Percentiles rank a stretch among this genome's conserved stretches.
Conservation (phyloP, 2,113 vertebrate species). For the Toxostoma redivivum region DNA sequence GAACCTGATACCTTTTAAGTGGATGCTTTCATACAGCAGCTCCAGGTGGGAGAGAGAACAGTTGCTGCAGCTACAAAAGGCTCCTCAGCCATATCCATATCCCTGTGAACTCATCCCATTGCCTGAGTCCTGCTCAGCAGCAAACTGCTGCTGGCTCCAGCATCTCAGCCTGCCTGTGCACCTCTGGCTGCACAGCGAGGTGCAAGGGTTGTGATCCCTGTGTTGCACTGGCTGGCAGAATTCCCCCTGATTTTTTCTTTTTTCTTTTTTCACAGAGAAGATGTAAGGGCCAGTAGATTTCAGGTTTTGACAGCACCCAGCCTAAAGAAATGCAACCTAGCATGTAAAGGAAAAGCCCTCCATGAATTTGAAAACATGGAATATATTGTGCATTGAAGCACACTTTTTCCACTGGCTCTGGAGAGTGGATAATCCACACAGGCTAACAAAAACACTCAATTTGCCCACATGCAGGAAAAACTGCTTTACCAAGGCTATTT, state of each 20-base stretch:
- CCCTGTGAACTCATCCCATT: background rate
- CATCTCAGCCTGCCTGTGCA: background rate
- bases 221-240: background rate
- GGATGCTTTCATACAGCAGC: background rate
- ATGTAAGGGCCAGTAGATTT: background rate
- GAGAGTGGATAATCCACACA: background rate
- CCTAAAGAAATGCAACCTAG: slow-evolving; percentile 8
- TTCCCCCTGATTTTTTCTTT: background rate
- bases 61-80: background rate
- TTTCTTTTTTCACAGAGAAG: background rate
- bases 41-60: background rate
- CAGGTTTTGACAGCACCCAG: slow-evolving; percentile 2
- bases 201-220: background rate
- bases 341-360: background rate
- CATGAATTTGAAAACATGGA: background rate
- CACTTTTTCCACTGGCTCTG: background rate
- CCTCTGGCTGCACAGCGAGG: background rate
- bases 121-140: background rate
- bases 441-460: background rate
- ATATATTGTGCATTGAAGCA: background rate
- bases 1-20: background rate
- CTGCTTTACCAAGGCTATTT: background rate
- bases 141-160: background rate
- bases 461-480: background rate
- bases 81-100: background rate